A percentile compares a stretch with the other conserved stretches of the same genome.
These are phyloP conservation scores for Amazonetta brasiliensis DNA, from an alignment of 2,797 vertebrate species.

Conservation along the genomic window DNA sequence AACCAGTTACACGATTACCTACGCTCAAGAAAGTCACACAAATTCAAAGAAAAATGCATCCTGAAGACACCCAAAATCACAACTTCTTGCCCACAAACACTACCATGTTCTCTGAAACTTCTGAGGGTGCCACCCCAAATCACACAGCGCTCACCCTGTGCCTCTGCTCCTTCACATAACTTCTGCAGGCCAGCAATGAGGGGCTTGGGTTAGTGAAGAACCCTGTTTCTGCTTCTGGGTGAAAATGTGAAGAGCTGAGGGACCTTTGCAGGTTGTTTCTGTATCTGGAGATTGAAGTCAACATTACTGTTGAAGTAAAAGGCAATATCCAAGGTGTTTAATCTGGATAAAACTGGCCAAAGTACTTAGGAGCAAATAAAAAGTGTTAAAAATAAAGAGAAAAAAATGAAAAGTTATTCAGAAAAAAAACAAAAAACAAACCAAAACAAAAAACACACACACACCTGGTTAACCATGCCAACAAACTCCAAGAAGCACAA, in stretches of 20 bases:
- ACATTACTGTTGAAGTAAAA: background rate
- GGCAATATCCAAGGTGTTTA: too few relatives aligned
- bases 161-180: background rate
- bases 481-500: accelerated
- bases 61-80: background rate
- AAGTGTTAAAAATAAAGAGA: background rate
- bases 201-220: accelerated
- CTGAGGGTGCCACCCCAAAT: background rate
- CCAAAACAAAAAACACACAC: too few relatives aligned
- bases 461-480: background rate
- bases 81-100: background rate
- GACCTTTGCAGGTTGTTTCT: too few relatives aligned
- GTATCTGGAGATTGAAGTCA: background rate
- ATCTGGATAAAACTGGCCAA: background rate
- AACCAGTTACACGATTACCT: background rate
- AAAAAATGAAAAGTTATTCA: background rate
- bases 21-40: too few relatives aligned
- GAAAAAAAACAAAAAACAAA: background rate
- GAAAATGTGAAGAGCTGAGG: background rate
- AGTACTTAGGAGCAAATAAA: background rate
- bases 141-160: too few relatives aligned
- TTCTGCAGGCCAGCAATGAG: background rate
- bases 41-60: background rate
- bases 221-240: too few relatives aligned
- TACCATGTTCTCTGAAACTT: background rate